Conservation (phyloP, 2,888 invertebrate genomes). For the Drosophila limbata region DNA sequence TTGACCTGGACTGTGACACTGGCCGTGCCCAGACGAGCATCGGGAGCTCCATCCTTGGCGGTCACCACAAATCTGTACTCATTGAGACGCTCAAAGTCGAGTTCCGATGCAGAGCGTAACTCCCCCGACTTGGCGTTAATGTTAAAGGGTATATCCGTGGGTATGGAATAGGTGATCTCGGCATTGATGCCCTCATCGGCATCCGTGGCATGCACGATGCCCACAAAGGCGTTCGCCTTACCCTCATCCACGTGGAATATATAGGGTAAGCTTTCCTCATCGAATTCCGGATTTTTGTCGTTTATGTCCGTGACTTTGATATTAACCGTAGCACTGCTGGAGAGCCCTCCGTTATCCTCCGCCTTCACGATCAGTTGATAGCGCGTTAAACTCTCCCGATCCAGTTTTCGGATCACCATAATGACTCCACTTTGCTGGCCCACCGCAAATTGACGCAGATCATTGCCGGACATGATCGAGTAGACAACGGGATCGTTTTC, state of each 20-base stretch:
- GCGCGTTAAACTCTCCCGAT: constrained; percentile 94
- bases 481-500: constrained; percentile 95
- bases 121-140: constrained; percentile 93
- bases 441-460: constrained; percentile 94
- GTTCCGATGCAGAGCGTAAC: constrained; percentile 89
- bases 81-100: constrained; percentile 94
- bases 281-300: constrained; percentile 95
- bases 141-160: constrained; percentile 91
- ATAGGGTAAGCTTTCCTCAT: constrained; percentile 90
- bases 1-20: constrained; percentile 92
- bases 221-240: constrained; percentile 87
- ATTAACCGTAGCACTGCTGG: constrained; percentile 93
- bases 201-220: constrained; percentile 93
- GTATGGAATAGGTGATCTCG: constrained; percentile 91
- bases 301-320: constrained; percentile 96
- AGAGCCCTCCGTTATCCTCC: constrained; percentile 93
- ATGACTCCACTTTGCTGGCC: constrained; percentile 95
- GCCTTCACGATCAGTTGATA: constrained; percentile 95
- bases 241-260: constrained; percentile 93
- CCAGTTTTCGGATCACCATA: constrained; percentile 93
- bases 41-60: constrained; percentile 94
- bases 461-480: constrained; percentile 94
- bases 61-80: constrained; percentile 93
- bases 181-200: constrained; percentile 95
- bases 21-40: constrained; percentile 94